These are phyloP conservation scores for Siniperca chuatsi DNA, from an alignment of 2,113 vertebrate genomes.

Conservation along the genomic window DNA sequence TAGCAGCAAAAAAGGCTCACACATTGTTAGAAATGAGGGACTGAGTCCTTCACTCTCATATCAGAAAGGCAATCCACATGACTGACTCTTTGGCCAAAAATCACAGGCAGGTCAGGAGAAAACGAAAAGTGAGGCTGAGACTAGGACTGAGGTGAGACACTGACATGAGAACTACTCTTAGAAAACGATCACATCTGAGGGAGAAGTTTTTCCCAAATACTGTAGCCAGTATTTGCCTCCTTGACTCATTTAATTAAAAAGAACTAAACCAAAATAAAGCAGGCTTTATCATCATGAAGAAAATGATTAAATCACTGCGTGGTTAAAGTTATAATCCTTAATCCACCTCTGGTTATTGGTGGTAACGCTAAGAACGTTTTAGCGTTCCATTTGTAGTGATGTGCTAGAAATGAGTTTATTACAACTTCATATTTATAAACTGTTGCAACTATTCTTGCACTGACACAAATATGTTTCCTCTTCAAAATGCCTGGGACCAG, in stretches of 20 bases:
- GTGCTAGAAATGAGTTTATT: neutral
- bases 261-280: neutral
- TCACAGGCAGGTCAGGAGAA: neutral
- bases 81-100: neutral
- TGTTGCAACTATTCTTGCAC: neutral
- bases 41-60: neutral
- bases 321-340: neutral
- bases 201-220: neutral
- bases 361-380: neutral
- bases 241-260: neutral
- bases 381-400: neutral
- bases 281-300: neutral
- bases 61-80: neutral
- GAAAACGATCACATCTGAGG: neutral
- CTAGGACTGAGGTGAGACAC: neutral
- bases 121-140: neutral
- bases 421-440: neutral
- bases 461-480: neutral
- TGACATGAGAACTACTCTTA: neutral
- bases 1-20: neutral
- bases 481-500: neutral
- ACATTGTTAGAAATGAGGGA: neutral
- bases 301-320: neutral
- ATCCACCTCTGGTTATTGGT: neutral
- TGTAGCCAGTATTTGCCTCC: neutral